Evolutionary conservation across 2,888 invertebrate genomes (phyloP).

Genomic region (Dilophus febrilis): DNA sequence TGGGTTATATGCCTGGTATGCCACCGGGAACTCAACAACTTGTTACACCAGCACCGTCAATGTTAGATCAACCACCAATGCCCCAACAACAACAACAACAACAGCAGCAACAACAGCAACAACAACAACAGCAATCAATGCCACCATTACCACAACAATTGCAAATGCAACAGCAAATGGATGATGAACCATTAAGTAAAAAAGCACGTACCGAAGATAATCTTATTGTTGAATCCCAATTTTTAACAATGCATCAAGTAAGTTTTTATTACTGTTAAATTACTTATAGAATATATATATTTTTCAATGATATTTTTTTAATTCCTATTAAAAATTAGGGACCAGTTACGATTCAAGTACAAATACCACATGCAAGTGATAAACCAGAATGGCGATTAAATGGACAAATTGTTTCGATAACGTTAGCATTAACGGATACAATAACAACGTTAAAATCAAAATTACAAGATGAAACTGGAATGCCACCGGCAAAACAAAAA

Average conservation of each 20-base stretch:
- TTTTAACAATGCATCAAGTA: constrained; percentile 49
- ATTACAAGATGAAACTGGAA: constrained; percentile 71
- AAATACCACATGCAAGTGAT: constrained; percentile 67
- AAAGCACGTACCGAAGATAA: constrained; percentile 83
- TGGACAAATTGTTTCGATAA: constrained; percentile 70
- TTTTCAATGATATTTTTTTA: background rate
- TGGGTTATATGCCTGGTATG: constrained; percentile 28
- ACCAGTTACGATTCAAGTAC: constrained; percentile 65
- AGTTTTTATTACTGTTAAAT: background rate
- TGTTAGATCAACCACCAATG: constrained; percentile 16
- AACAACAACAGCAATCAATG: constrained; percentile 15
- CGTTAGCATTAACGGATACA: constrained; percentile 56
- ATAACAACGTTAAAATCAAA: constrained; percentile 78
- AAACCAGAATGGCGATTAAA: constrained; percentile 91
- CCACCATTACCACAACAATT: constrained; percentile 34
- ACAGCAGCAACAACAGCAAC: constrained; percentile 25
- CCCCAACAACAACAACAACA: constrained; percentile 37
- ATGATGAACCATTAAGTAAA: constrained; percentile 77
- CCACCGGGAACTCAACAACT: constrained; percentile 19
- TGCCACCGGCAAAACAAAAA: constrained; percentile 96
- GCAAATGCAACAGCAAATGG: constrained; percentile 34
- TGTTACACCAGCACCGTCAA: constrained; percentile 21
- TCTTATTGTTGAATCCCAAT: constrained; percentile 75
- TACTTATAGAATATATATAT: too few species aligned
- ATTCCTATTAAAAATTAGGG: constrained; percentile 30